Base-by-base conservation (phyloP, 2,797 vertebrate genomes). In the Propithecus deckenii region DNA sequence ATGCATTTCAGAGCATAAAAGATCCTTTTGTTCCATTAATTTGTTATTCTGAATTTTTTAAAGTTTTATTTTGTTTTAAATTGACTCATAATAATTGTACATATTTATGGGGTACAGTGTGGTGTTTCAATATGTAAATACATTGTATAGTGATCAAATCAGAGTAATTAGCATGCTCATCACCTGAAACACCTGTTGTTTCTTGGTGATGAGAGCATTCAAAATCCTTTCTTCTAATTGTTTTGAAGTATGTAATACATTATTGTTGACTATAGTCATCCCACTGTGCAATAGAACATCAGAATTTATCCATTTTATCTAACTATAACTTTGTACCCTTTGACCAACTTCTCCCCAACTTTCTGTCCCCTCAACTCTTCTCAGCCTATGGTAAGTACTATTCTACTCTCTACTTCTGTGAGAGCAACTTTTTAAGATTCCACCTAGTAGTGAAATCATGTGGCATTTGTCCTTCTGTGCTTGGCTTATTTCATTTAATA, bases 41-140 rank as follows among this genome's bases (percentile, higher is more conserved):
- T 86, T 90, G n/a, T 81, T 85, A 80, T 78, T 15, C 12, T 78
- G 72, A 63, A 72, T 93, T 93, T 96, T 65, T 65, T 25, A 23
- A 52, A 76, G 48, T 55, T 55, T 38, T 55, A 55, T 55, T 55
- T 55, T 76, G 17, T 76, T 76, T 79, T 55, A 38, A 79, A 55
- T 25, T 79, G 50, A 38, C 2, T 15, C 50, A 25, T 55, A 52
- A 15, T 23, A 55, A 57, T 55, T 38, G 14, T 79, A 15, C 7
- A 17, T 79, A 79, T 55, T 79, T 38, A 57, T 38, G n/a, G 30
- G 50, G 7, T 38, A 38, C 22, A 79, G 23, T 38, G 52, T 79
- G 14, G 28, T 38, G n/a, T 79, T 79, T 55, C n/a, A 55, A 38
- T 57, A 57, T 14, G 7, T 9, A 38, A 55, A 79, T 55, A 38